A percentile compares a stretch with the other conserved stretches of the same genome.
These are phyloP conservation scores for Trissonchulus sp. DNA, from an alignment of 2,888 invertebrate genomes.

Conservation along the genomic window DNA sequence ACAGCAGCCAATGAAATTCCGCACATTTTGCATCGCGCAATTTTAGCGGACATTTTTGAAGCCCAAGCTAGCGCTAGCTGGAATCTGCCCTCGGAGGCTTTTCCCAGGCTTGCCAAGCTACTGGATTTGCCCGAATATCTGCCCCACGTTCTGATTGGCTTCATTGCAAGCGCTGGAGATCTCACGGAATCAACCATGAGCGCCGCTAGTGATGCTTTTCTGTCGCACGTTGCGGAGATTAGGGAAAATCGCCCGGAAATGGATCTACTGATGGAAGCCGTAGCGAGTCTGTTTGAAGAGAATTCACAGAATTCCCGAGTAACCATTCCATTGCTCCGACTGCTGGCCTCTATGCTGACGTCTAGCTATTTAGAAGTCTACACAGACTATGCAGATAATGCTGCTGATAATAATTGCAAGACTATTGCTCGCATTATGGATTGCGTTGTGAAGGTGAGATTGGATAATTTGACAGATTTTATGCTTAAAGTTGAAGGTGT, in stretches of 20 bases:
- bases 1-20: neutral
- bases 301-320: slow-evolving; percentile 69
- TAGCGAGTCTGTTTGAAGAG: slow-evolving; percentile 69
- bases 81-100: slow-evolving; percentile 61
- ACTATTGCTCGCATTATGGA: no score
- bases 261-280: slow-evolving; percentile 52
- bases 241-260: slow-evolving; percentile 36
- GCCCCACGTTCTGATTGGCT: slow-evolving; percentile 68
- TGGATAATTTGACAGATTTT: no score
- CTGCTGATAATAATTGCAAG: no score
- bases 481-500: no score
- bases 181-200: slow-evolving; percentile 58
- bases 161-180: slow-evolving; percentile 64
- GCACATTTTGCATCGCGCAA: slow-evolving; percentile 1
- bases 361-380: slow-evolving; percentile 59
- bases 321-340: slow-evolving; percentile 74
- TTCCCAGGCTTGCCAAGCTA: slow-evolving; percentile 75
- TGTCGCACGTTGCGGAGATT: slow-evolving; percentile 8
- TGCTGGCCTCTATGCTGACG: slow-evolving; percentile 73
- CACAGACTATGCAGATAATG: no score
- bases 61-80: slow-evolving; percentile 7
- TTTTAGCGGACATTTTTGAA: neutral
- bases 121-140: slow-evolving; percentile 67
- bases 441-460: no score
- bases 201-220: slow-evolving; percentile 49